A percentile compares a stretch with the other conserved stretches of the same genome.
These are phyloP conservation scores for Petrolisthes cinctipes DNA, from an alignment of 2,888 invertebrate genomes.

Conservation along the genomic window DNA sequence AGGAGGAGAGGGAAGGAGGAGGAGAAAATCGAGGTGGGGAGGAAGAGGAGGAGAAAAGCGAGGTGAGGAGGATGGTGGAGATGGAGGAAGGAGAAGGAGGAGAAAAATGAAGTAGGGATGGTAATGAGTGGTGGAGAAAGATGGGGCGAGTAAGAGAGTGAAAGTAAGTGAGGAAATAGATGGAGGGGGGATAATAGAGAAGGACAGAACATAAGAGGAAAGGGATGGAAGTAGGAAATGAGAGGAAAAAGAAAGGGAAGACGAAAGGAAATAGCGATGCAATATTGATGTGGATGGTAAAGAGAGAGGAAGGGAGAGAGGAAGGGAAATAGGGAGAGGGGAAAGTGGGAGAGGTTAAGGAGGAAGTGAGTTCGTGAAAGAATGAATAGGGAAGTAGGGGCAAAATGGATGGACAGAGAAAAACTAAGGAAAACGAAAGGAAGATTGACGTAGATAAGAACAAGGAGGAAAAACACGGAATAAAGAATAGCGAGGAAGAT, in stretches of 20 bases:
- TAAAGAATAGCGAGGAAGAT: neutral
- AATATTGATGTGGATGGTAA: neutral
- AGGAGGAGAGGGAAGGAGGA: neutral
- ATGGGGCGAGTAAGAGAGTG: neutral
- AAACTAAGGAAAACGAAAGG: neutral
- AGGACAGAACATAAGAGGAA: neutral
- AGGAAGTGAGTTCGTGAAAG: neutral
- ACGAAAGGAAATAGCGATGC: constrained; percentile 7
- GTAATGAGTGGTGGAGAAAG: neutral
- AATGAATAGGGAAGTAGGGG: neutral
- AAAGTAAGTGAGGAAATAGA: neutral
- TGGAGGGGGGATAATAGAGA: neutral
- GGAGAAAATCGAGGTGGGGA: neutral
- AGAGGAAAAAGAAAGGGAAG: neutral
- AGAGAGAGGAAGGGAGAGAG: constrained; percentile 14
- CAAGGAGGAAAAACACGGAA: neutral
- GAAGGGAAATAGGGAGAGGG: constrained; percentile 11
- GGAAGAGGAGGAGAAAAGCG: neutral
- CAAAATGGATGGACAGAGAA: neutral
- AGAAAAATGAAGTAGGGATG: neutral
- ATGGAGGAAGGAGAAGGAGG: neutral
- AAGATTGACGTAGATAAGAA: neutral
- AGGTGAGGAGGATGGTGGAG: neutral
- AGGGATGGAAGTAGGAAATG: neutral
- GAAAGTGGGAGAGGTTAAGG: neutral